phyloP scores from a whole-genome alignment of 1,140 invertebrate genomes.

The Dendrolimus punctatus region DNA sequence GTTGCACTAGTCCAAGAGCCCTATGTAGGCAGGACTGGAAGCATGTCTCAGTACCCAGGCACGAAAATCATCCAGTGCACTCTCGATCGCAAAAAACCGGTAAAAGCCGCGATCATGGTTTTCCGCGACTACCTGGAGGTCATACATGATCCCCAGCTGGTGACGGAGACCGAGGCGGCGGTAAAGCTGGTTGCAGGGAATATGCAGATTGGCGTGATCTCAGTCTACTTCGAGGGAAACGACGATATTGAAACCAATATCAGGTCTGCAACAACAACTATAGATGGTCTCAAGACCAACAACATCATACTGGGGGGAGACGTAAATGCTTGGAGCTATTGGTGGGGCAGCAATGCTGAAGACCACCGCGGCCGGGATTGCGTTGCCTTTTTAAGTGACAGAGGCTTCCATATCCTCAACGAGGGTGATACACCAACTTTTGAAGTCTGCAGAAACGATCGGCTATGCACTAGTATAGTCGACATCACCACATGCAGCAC shows the following conservation, averaged over 20 bases:
- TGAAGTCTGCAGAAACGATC: conserved; percentile 10
- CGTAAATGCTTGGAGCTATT: conserved; percentile 31
- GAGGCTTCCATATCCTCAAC: conserved; percentile 11
- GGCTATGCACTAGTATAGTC: conserved; percentile 11
- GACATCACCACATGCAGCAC: conserved; percentile 13
- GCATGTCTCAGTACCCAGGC: conserved; percentile 12
- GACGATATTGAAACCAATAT: conserved; percentile 15
- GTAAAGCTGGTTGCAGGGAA: conserved; percentile 7
- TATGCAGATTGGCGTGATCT: conserved; percentile 17
- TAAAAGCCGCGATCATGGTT: conserved; percentile 17
- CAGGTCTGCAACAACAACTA: background rate
- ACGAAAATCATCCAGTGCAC: conserved; percentile 24
- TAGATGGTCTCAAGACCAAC: conserved; percentile 4
- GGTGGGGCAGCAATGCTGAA: conserved; percentile 20
- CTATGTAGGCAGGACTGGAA: conserved; percentile 16
- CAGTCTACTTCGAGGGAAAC: conserved; percentile 24
- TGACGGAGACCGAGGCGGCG: conserved; percentile 21
- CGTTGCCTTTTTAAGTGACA: background rate
- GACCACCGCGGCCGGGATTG: conserved; percentile 8
- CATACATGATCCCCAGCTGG: conserved; percentile 21
- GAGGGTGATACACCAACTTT: conserved; percentile 18
- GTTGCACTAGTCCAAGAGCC: conserved; percentile 26
- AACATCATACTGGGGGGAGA: conserved; percentile 25
- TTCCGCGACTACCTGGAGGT: conserved; percentile 17
- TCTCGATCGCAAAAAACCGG: conserved; percentile 16